phyloP scores from a whole-genome alignment of 2,113 vertebrate genomes.

The Dicentrarchus labrax region DNA sequence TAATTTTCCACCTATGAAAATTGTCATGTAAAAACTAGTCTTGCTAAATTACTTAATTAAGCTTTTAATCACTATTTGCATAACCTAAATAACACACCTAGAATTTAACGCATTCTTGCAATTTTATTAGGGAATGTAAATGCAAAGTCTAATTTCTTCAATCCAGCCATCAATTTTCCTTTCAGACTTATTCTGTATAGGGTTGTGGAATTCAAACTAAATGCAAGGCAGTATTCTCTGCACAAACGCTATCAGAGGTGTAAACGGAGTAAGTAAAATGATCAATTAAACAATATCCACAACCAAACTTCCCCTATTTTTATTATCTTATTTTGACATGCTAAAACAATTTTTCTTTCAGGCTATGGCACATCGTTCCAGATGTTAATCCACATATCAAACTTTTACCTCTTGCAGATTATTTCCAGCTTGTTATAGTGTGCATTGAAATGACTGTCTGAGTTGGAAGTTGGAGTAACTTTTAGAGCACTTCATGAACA shows the following conservation, averaged over 20 bases:
- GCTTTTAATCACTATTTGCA: conserved; percentile 10
- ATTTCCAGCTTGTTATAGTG: not conserved
- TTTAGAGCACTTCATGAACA: not conserved
- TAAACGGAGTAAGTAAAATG: not conserved
- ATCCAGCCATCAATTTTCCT: not conserved
- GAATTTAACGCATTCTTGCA: not conserved
- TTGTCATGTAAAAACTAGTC: conserved; percentile 19
- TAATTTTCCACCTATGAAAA: conserved; percentile 28
- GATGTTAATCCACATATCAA: not conserved
- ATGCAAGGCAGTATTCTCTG: not conserved
- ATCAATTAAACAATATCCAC: not conserved
- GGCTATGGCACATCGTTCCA: not conserved
- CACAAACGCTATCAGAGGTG: not conserved
- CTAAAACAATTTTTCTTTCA: not conserved
- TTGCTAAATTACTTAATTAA: conserved; percentile 19
- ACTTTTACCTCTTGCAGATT: not conserved
- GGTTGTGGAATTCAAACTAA: not conserved
- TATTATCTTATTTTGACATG: not conserved
- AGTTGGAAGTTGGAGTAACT: not conserved
- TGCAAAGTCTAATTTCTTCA: conserved; percentile 8
- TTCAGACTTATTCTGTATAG: not conserved
- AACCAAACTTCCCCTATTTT: not conserved
- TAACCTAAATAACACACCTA: conserved; percentile 21
- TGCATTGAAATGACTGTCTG: not conserved
- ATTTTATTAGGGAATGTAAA: conserved; percentile 15